Conservation (phyloP, 2,797 vertebrate genomes). For the Malurus splendens region DNA sequence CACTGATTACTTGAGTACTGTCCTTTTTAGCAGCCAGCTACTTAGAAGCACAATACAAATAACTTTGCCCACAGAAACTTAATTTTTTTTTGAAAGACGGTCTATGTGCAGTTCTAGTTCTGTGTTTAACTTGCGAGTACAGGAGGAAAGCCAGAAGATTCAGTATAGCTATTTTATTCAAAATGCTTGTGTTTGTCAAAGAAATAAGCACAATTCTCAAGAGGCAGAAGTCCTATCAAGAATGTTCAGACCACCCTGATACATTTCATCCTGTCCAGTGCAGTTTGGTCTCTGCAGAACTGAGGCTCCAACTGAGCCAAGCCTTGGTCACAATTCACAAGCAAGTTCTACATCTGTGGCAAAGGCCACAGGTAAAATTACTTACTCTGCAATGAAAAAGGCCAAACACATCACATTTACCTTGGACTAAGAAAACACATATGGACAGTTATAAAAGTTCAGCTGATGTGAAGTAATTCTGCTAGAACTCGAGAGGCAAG, state of each 20-base stretch:
- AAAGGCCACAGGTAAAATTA: neutral
- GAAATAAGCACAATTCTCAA: neutral
- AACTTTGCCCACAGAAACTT: neutral
- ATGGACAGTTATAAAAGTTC: neutral
- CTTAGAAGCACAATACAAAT: neutral
- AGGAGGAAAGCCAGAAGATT: neutral
- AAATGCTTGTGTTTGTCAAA: neutral
- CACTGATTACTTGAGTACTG: neutral
- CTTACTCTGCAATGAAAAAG: neutral
- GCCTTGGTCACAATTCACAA: neutral
- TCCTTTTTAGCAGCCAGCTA: neutral
- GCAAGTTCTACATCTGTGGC: neutral
- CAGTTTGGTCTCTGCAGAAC: neutral
- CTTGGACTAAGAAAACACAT: neutral
- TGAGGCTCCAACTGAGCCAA: neutral
- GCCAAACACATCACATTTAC: neutral
- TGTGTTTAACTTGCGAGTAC: neutral
- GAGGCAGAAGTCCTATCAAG: neutral
- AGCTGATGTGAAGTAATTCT: neutral
- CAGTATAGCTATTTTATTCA: neutral
- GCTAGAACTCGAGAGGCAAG: neutral
- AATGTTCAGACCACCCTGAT: conserved; percentile 7
- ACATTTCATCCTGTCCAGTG: neutral
- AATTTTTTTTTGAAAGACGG: neutral
- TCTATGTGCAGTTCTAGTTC: neutral